phyloP scores from a whole-genome alignment of 2,888 invertebrate species.

The Thyatira batis region DNA sequence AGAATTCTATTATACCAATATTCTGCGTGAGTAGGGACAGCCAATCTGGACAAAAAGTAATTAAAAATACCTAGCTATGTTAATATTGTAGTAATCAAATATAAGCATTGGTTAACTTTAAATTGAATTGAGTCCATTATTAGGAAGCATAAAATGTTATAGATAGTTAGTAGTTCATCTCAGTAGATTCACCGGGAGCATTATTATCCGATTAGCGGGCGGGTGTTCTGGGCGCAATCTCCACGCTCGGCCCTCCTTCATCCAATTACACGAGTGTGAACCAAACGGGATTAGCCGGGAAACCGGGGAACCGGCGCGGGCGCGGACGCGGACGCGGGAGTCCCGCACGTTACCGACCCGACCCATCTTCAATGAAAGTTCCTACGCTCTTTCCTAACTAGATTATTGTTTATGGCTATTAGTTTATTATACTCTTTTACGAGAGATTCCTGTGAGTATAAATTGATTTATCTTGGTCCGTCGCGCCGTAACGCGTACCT shows the following conservation, averaged over 20 bases:
- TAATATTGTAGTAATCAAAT: too few species aligned
- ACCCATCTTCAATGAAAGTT: slow-evolving; percentile 29
- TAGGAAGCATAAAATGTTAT: not conserved
- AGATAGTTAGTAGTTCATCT: slow-evolving; percentile 9
- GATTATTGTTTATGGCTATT: slow-evolving; percentile 1
- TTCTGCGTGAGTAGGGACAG: too few species aligned
- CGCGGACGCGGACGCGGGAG: slow-evolving; percentile 34
- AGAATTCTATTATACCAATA: too few species aligned
- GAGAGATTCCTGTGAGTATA: not conserved
- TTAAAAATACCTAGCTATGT: too few species aligned
- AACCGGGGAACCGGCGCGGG: slow-evolving; percentile 29
- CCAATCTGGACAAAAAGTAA: too few species aligned
- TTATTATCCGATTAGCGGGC: slow-evolving; percentile 76
- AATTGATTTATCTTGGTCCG: not conserved
- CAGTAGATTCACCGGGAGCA: slow-evolving; percentile 50
- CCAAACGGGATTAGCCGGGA: slow-evolving; percentile 67
- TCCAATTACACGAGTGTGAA: slow-evolving; percentile 79
- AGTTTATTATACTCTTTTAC: not conserved
- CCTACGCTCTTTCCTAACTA: slow-evolving; percentile 1
- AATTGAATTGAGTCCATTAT: not conserved
- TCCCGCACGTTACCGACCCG: slow-evolving; percentile 40
- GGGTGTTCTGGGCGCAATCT: slow-evolving; percentile 67
- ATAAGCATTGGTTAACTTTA: not conserved
- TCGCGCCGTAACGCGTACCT: too few species aligned
- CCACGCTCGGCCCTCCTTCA: slow-evolving; percentile 66